Percentiles rank a stretch among this genome's conserved stretches.
These are phyloP conservation scores for Connochaetes taurinus DNA, from an alignment of 2,113 vertebrate genomes.

Conservation along the genomic window DNA sequence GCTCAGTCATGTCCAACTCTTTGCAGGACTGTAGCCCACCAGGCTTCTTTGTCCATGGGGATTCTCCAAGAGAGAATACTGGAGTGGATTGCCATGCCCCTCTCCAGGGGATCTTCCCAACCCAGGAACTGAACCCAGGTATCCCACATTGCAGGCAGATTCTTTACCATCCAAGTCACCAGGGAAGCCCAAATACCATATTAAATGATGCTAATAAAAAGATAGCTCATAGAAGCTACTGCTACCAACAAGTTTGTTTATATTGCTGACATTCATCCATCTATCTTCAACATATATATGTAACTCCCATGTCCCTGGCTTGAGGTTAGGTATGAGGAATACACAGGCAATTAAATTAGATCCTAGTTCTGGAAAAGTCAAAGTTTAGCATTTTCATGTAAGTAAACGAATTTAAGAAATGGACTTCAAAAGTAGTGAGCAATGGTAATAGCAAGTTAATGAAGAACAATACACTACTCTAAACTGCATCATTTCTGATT, in stretches of 20 bases:
- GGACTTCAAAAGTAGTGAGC: not conserved
- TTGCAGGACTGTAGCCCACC: not conserved
- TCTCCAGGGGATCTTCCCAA: not conserved
- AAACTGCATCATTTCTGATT: not conserved
- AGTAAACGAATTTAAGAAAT: not conserved
- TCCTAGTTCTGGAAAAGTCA: not conserved
- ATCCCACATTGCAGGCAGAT: not conserved
- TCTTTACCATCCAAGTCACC: not conserved
- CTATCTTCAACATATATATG: not conserved
- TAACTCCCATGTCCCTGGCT: not conserved
- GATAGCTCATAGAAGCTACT: not conserved
- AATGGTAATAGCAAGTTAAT: not conserved
- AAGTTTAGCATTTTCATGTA: not conserved
- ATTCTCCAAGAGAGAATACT: not conserved
- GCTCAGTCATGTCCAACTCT: not conserved
- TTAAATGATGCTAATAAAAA: not conserved
- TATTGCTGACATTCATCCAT: not conserved
- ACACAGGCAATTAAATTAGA: not conserved
- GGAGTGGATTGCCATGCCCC: not conserved
- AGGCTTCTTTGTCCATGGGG: not conserved
- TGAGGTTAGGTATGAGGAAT: not conserved
- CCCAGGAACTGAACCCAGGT: not conserved
- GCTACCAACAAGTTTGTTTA: not conserved
- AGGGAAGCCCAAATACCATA: not conserved
- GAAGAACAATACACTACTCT: not conserved